Conservation (phyloP, 2,888 invertebrate genomes). For the Phania funesta region DNA sequence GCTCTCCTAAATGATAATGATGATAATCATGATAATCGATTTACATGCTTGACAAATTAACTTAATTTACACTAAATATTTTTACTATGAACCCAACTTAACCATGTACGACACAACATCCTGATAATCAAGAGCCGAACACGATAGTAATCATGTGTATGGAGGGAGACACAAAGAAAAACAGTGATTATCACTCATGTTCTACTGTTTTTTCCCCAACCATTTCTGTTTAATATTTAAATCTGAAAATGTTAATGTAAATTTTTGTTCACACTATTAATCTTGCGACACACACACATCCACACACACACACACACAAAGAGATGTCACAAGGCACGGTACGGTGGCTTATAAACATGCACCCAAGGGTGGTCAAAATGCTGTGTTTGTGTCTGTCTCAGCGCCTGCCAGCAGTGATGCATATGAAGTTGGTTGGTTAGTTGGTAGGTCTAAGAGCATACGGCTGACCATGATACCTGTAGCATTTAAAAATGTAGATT, state of each 20-base stretch:
- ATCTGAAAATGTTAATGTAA: slow-evolving; percentile 64
- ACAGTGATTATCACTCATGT: slow-evolving; percentile 63
- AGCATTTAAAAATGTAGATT: slow-evolving; percentile 60
- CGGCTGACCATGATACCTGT: slow-evolving; percentile 50
- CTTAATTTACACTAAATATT: slow-evolving; percentile 62
- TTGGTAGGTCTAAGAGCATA: slow-evolving; percentile 36
- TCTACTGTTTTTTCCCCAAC: slow-evolving; percentile 52
- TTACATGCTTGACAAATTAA: slow-evolving; percentile 65
- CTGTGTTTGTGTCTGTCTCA: slow-evolving; percentile 3
- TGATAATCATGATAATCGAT: slow-evolving; percentile 55
- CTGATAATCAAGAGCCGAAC: slow-evolving; percentile 1
- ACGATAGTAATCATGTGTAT: slow-evolving; percentile 29
- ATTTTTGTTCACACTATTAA: slow-evolving; percentile 67
- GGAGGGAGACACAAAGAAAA: background rate
- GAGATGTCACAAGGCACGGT: slow-evolving; percentile 5
- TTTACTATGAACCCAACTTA: slow-evolving; percentile 13
- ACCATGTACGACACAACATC: slow-evolving; percentile 4
- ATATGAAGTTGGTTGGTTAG: slow-evolving; percentile 19
- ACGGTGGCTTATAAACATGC: slow-evolving; percentile 22
- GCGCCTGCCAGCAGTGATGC: slow-evolving; percentile 11
- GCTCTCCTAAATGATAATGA: slow-evolving; percentile 39
- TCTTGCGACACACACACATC: slow-evolving; percentile 53
- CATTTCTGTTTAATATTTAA: slow-evolving; percentile 36
- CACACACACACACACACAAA: background rate
- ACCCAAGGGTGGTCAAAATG: slow-evolving; percentile 63